Conservation (phyloP, 1,140 invertebrate species). For the Glomeris maerens region DNA sequence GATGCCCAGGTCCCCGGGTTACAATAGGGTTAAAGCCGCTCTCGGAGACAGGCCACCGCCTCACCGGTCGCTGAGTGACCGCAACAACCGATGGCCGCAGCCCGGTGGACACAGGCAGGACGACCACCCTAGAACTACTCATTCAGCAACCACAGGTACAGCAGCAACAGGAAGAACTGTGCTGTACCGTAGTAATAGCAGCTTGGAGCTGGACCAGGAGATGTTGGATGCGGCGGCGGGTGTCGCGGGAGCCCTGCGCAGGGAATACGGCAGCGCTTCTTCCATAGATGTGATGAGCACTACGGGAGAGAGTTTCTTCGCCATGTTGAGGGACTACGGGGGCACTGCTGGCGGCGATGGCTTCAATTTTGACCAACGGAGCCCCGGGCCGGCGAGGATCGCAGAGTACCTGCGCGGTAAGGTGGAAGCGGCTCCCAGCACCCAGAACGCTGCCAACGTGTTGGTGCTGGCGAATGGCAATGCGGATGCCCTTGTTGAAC, state of each 20-base stretch:
- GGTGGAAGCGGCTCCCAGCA: conserved; percentile 20
- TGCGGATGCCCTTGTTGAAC: conserved; percentile 22
- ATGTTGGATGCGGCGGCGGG: conserved; percentile 18
- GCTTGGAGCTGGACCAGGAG: conserved; percentile 46
- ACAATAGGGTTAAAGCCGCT: too few relatives aligned
- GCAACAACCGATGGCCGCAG: conserved; percentile 7
- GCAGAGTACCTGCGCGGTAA: conserved; percentile 44
- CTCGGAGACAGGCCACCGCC: conserved; percentile 5
- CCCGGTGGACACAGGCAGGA: conserved; percentile 8
- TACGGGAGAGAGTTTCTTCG: conserved; percentile 53
- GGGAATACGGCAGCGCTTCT: conserved; percentile 47
- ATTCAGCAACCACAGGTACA: conserved; percentile 12
- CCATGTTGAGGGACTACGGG: conserved; percentile 57
- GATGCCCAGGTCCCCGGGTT: too few relatives aligned
- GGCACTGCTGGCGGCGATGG: conserved; percentile 26
- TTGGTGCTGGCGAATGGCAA: conserved; percentile 21
- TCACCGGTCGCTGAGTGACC: conserved; percentile 13
- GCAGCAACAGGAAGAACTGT: conserved; percentile 14
- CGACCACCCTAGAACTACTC: conserved; percentile 1
- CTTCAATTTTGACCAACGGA: conserved; percentile 45
- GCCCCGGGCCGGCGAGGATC: conserved; percentile 37
- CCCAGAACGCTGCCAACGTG: conserved; percentile 27
- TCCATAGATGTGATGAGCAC: conserved; percentile 48
- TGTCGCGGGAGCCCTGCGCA: conserved; percentile 22
- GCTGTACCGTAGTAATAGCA: conserved; percentile 49